phyloP scores from a whole-genome alignment of 2,797 vertebrate species.

The Crocodylus rhombifer region DNA sequence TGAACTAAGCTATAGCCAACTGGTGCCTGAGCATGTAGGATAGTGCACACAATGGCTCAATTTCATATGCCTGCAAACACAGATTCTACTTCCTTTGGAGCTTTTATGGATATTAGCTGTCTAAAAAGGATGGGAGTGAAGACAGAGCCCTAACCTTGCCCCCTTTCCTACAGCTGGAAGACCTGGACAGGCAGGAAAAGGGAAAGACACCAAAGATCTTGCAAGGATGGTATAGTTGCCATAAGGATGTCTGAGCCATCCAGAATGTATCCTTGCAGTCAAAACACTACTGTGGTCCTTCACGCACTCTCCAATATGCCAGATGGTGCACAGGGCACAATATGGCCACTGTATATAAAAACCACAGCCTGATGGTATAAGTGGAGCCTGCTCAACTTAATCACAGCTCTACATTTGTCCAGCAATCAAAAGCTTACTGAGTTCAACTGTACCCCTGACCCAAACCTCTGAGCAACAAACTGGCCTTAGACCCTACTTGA shows the following conservation, averaged over 20 bases:
- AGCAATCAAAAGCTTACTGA: neutral
- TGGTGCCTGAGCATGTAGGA: neutral
- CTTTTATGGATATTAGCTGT: neutral
- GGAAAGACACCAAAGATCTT: neutral
- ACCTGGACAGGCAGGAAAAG: neutral
- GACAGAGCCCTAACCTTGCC: neutral
- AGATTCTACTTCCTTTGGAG: neutral
- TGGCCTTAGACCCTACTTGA: neutral
- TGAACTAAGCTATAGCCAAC: rapidly evolving
- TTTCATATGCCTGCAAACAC: neutral
- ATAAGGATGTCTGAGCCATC: neutral
- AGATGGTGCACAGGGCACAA: slow-evolving; percentile 9
- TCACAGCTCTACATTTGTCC: neutral
- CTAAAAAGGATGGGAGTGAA: neutral
- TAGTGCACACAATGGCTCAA: rapidly evolving
- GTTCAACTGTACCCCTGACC: slow-evolving; percentile 23
- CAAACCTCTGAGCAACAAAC: neutral
- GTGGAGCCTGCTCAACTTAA: neutral
- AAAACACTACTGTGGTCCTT: neutral
- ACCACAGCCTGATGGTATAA: neutral
- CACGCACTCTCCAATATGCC: neutral
- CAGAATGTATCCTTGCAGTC: neutral
- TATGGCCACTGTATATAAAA: neutral
- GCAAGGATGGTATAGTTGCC: neutral
- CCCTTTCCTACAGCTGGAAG: neutral